Base-by-base conservation (phyloP, 2,797 vertebrate species). In the Scolopax bukidnonensis region DNA sequence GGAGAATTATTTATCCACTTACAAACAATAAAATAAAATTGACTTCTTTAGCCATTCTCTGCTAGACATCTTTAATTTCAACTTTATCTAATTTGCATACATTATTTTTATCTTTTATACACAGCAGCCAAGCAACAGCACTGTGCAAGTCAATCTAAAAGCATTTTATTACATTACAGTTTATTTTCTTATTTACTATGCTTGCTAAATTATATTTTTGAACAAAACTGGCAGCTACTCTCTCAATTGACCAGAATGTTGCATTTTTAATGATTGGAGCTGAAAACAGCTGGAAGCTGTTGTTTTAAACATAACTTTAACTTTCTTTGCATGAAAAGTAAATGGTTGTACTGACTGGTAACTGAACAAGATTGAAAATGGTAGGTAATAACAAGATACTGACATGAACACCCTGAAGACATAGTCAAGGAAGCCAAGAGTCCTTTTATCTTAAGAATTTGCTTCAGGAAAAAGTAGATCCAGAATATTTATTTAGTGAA, bases 31-130 rank as follows among this genome's bases (percentile, higher is more conserved):
- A 96, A 96, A 96, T 82, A 60, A 96, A 93, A 94, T 89, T 91
- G 50, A 12, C 15, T 89, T 89, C 79, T 94, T 96, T 94, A 95
- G 30, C 27, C 48, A 64, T 96, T 93, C 70, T 95, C 89, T 94
- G 65, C 63, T 93, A 97, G 94, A 90, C 84, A 92, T 90, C 69
- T 96, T 96, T 97, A 95, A 96, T 95, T 97, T 84, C 76, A 95
- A 53, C 63, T 91, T 90, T 41, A 95, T 97, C 86, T 93, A 95
- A 96, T 97, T 97, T 97, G 77, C 94, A 97, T 96, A 92, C 14
- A 95, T 97, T 97, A 96, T 96, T 95, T 97, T 97, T 97, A 96
- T 97, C 95, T 97, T 97, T 97, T 90, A 61, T 95, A 86, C 87
- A 87, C 89, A 97, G 93, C 89, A 96, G 57, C 67, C 63, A 95